Conservation (phyloP, 64 coral and sea anemone species). For the Hydrozoanthus tunicans region DNA sequence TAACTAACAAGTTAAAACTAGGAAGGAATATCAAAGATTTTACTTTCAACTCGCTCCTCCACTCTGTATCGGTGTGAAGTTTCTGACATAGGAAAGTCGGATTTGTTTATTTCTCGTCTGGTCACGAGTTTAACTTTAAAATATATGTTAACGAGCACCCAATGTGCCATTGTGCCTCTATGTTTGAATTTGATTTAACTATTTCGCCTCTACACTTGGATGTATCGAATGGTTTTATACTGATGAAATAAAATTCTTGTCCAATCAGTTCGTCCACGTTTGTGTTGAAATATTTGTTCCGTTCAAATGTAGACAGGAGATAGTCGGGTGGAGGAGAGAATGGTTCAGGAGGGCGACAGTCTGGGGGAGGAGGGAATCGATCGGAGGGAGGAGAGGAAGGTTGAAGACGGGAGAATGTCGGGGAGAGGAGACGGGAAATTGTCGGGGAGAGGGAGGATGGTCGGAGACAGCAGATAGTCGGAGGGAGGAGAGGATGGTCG, state of each 20-base stretch:
- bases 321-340: no score
- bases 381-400: no score
- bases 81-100: background rate
- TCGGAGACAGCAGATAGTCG: no score
- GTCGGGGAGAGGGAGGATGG: no score
- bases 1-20: background rate
- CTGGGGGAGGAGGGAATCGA: no score
- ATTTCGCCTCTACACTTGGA: slow-evolving; percentile 19
- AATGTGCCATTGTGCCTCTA: background rate
- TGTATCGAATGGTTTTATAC: slow-evolving; percentile 55
- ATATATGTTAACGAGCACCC: background rate
- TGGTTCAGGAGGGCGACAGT: no score
- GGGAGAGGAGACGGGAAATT: no score
- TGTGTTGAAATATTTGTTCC: background rate
- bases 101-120: slow-evolving; percentile 1
- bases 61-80: slow-evolving; percentile 7
- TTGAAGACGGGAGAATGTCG: no score
- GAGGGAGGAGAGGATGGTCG: no score
- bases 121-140: background rate
- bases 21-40: no score
- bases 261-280: background rate
- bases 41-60: background rate
- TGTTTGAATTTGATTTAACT: background rate
- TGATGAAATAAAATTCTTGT: slow-evolving; percentile 23
- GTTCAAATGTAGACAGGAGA: no score